Conservation (phyloP, 2,888 invertebrate species). For the Mesorhabditis sp. region DNA sequence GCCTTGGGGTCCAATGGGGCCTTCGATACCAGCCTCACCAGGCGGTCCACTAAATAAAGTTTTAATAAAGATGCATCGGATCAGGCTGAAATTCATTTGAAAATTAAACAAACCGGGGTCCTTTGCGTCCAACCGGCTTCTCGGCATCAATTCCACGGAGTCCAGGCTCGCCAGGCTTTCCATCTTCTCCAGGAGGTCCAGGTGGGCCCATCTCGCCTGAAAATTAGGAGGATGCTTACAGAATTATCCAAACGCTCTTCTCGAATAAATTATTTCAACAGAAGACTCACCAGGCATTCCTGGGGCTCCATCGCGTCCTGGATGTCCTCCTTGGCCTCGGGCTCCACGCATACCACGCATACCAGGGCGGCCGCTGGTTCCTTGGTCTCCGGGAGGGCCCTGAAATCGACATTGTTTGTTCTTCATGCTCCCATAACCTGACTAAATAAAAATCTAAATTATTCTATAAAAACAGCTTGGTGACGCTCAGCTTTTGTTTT, state of each 20-base stretch:
- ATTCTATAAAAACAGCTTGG: too few relatives aligned
- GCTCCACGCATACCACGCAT: constrained; percentile 50
- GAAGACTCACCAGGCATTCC: constrained; percentile 11
- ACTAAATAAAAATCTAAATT: not conserved
- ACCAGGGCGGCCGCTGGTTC: constrained; percentile 41
- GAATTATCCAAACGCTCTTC: too few relatives aligned
- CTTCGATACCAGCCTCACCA: constrained; percentile 24
- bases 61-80: not conserved
- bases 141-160: constrained; percentile 49
- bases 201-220: constrained; percentile 41
- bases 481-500: not conserved
- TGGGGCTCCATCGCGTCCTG: constrained; percentile 42
- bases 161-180: constrained; percentile 45
- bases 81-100: not conserved
- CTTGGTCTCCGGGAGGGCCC: constrained; percentile 40
- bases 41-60: constrained; percentile 32
- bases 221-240: too few relatives aligned
- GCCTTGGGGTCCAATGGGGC: constrained; percentile 1
- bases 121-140: constrained; percentile 47
- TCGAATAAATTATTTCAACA: too few relatives aligned
- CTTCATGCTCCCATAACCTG: not conserved
- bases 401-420: constrained; percentile 9
- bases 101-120: constrained; percentile 18
- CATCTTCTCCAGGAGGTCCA: constrained; percentile 43
- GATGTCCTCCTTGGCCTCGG: constrained; percentile 39